These are phyloP conservation scores for Phalacrocorax pelagicus DNA, from an alignment of 2,113 vertebrate species.

Conservation along the genomic window DNA sequence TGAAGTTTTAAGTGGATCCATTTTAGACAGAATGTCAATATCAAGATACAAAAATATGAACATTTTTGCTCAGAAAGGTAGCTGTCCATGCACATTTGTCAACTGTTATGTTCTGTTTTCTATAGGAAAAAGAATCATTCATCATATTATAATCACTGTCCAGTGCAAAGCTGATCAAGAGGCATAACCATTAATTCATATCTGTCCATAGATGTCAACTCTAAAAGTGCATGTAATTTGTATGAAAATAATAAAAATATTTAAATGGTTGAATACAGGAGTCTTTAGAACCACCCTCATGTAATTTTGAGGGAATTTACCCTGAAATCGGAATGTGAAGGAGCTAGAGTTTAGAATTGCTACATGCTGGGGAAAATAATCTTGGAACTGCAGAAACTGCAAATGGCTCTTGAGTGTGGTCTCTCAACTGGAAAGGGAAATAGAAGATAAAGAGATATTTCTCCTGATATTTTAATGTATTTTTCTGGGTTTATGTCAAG, in stretches of 20 bases:
- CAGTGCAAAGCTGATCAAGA: constrained; percentile 10
- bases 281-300: neutral
- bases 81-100: constrained; percentile 28
- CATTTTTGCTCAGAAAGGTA: constrained; percentile 6
- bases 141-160: constrained; percentile 36
- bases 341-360: neutral
- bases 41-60: neutral
- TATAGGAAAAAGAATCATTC: constrained; percentile 25
- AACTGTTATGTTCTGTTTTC: constrained; percentile 2
- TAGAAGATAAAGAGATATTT: neutral
- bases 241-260: neutral
- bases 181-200: constrained; percentile 36
- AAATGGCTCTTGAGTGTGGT: neutral
- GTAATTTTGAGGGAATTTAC: neutral
- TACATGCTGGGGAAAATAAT: neutral
- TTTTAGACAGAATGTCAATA: constrained; percentile 1
- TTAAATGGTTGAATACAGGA: neutral
- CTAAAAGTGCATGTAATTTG: neutral
- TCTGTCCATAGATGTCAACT: neutral
- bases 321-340: neutral
- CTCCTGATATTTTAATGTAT: neutral
- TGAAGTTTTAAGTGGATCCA: neutral
- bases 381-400: neutral
- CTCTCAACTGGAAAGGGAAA: neutral
- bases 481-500: neutral